Base-by-base conservation (phyloP, 2,888 invertebrate genomes). In the Dione juno region DNA sequence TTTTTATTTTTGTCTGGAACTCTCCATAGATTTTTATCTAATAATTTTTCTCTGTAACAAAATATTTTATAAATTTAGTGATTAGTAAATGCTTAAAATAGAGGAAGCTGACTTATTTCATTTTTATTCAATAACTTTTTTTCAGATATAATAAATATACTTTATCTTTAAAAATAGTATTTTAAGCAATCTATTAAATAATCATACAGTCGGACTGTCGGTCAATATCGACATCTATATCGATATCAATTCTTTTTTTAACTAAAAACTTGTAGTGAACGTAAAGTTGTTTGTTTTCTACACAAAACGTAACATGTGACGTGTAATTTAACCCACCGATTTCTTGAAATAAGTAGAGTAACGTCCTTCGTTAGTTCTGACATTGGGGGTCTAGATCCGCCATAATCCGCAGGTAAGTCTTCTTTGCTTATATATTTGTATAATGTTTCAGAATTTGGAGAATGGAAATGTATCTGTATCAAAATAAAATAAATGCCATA, bases 391-490 rank as follows among this genome's bases (percentile, higher is more conserved):
- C 88, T 90, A 19, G 86, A 86, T 9, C 96, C 96, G 11, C 96
- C 96, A 72, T 94, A 95, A 79, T 96, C 96, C 52, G 89, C 87
- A 0, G 96, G 96, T 64, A 96, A 79, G 75, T 95, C 92, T 40
- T 95, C 94, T 77, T 91, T 94, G 0, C 93, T 93, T 53, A 96
- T 81, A 78, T 89, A 94, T 40, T 96, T 88, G 75, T 88, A 94
- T 0, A 96, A 82, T 0, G 95, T 95, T 1, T 93, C 92, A 0
- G 95, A 94, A 71, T 94, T 94, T 0, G 95, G 95, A 28, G 93
- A 77, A 82, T 96, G 96, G 80, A 95, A 95, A 77, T 95, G 94
- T 6, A 96, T 89, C 95, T 95, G 61, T 9, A 40, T 13, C 11
- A 35, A 63, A 19, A 45, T 50, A 7, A 66, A 37, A 21, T 8